Evolutionary conservation across 1,140 invertebrate species (phyloP).

Genomic region (Samia ricini): DNA sequence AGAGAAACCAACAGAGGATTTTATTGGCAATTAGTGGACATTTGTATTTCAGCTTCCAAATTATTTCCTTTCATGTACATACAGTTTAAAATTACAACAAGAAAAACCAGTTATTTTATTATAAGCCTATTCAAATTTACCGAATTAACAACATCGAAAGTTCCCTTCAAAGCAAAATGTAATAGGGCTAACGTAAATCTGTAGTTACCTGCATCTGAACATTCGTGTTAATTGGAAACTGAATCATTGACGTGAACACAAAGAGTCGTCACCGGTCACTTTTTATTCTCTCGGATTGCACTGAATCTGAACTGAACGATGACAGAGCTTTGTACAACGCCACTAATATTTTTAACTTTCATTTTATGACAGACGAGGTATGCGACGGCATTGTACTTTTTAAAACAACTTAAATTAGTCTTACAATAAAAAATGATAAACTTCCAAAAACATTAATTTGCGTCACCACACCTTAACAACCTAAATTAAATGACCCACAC

Average conservation of each 20-base stretch:
- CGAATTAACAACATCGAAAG: not conserved
- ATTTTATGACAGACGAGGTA: not conserved
- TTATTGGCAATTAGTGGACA: no score
- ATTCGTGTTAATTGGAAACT: not conserved
- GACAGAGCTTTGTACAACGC: not conserved
- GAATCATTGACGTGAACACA: not conserved
- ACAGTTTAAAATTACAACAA: no score
- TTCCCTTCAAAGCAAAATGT: not conserved
- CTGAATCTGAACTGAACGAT: not conserved
- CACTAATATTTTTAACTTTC: not conserved
- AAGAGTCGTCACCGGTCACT: not conserved
- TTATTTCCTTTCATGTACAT: no score
- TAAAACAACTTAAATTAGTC: not conserved
- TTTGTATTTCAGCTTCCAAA: no score
- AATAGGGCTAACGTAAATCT: not conserved
- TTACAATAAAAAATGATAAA: no score
- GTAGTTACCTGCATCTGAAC: not conserved
- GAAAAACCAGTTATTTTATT: no score
- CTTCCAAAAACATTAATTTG: no score
- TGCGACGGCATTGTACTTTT: not conserved
- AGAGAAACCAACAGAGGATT: no score
- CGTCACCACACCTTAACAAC: no score
- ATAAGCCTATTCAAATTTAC: not conserved
- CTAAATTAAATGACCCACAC: no score
- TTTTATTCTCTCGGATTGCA: not conserved